A percentile compares a stretch with the other conserved stretches of the same genome.
These are phyloP conservation scores for Hypothenemus hampei DNA, from an alignment of 1,140 invertebrate species.

Conservation along the genomic window DNA sequence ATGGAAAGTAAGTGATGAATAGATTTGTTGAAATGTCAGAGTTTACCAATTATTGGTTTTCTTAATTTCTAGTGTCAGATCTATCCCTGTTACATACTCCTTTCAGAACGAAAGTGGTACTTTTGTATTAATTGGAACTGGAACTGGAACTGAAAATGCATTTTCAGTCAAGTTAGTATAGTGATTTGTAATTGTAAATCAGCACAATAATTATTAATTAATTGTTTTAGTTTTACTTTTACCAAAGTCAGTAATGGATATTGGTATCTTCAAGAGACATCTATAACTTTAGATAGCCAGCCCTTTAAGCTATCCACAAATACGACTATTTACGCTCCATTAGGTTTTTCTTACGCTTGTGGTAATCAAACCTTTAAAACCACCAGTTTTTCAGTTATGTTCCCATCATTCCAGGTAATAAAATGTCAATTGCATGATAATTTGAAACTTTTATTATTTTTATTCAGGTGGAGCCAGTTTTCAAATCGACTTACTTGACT, in stretches of 20 bases:
- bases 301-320: not conserved
- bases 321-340: constrained; percentile 34
- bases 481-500: constrained; percentile 1
- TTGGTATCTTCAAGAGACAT: constrained; percentile 18
- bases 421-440: not conserved
- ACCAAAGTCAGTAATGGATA: constrained; percentile 16
- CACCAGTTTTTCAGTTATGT: constrained; percentile 8
- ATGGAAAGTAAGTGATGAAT: constrained; percentile 4
- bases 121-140: not conserved
- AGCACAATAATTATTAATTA: not conserved
- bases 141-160: not conserved
- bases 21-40: too few species aligned
- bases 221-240: constrained; percentile 25
- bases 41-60: too few species aligned
- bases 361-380: constrained; percentile 27
- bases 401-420: constrained; percentile 36
- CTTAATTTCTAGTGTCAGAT: too few species aligned
- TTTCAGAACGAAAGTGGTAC: not conserved
- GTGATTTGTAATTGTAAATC: not conserved
- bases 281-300: constrained; percentile 2
- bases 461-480: constrained; percentile 32
- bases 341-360: constrained; percentile 42
- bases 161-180: constrained; percentile 4
- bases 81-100: not conserved
- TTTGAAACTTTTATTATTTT: not conserved